These are phyloP conservation scores for Pachypsylla venusta DNA, from an alignment of 1,140 invertebrate genomes.

Conservation along the genomic window DNA sequence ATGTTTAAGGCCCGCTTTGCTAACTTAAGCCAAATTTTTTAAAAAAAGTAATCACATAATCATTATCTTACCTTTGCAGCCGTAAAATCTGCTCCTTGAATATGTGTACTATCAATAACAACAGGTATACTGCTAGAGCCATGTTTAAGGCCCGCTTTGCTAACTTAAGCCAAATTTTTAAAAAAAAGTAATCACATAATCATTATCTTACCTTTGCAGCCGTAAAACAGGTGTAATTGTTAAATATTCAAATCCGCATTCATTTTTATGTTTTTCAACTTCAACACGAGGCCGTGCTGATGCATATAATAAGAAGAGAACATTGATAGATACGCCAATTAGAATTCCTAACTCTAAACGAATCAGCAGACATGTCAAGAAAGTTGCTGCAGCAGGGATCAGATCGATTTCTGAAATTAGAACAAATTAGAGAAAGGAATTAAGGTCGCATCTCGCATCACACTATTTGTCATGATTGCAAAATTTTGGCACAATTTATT, in stretches of 20 bases:
- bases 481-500: no score
- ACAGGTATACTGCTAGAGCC: conserved; percentile 43
- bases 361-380: conserved; percentile 47
- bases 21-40: no score
- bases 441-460: no score
- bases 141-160: conserved; percentile 47
- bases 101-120: conserved; percentile 58
- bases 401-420: conserved; percentile 48
- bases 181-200: no score
- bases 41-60: no score
- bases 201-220: conserved; percentile 44
- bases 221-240: conserved; percentile 54
- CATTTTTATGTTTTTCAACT: conserved; percentile 36
- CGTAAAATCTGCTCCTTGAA: conserved; percentile 59
- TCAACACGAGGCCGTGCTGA: conserved; percentile 51
- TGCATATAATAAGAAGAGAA: conserved; percentile 53
- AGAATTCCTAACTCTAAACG: conserved; percentile 58
- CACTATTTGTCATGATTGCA: no score
- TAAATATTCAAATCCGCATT: conserved; percentile 46
- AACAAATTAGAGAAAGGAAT: conserved; percentile 14
- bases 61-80: conserved; percentile 44
- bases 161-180: no score
- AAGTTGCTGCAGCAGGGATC: conserved; percentile 47
- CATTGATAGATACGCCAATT: conserved; percentile 52
- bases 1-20: conserved; percentile 47